These are phyloP conservation scores for Acropternis orthonyx DNA, from an alignment of 2,797 vertebrate species.

Conservation along the genomic window DNA sequence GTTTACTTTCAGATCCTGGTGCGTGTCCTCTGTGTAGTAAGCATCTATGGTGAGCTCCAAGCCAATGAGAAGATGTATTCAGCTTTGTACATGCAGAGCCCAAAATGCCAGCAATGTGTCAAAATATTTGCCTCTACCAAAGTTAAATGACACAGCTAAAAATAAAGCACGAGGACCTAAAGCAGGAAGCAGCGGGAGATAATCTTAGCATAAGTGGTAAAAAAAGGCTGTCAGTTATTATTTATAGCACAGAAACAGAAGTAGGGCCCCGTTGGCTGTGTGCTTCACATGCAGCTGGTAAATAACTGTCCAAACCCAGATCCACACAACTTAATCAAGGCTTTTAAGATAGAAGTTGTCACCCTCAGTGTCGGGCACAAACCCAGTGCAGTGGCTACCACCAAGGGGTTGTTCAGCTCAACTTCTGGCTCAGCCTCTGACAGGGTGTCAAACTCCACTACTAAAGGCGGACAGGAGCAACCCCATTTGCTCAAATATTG, in stretches of 20 bases:
- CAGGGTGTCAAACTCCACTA: background rate
- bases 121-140: background rate
- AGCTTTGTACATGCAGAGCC: background rate
- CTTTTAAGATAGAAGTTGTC: background rate
- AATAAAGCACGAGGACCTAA: constrained; percentile 11
- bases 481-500: background rate
- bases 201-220: background rate
- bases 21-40: background rate
- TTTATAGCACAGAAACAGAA: constrained; percentile 7
- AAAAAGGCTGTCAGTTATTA: background rate
- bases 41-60: background rate
- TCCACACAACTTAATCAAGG: background rate
- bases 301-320: background rate
- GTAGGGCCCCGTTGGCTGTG: background rate
- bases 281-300: background rate
- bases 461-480: background rate
- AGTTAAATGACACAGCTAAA: background rate
- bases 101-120: background rate
- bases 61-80: background rate
- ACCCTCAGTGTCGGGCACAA: background rate
- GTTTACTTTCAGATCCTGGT: background rate
- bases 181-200: background rate
- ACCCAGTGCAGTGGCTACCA: background rate
- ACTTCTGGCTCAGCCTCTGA: background rate
- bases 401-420: background rate